phyloP scores from a whole-genome alignment of 2,888 invertebrate species.

The Gortyna flavago region DNA sequence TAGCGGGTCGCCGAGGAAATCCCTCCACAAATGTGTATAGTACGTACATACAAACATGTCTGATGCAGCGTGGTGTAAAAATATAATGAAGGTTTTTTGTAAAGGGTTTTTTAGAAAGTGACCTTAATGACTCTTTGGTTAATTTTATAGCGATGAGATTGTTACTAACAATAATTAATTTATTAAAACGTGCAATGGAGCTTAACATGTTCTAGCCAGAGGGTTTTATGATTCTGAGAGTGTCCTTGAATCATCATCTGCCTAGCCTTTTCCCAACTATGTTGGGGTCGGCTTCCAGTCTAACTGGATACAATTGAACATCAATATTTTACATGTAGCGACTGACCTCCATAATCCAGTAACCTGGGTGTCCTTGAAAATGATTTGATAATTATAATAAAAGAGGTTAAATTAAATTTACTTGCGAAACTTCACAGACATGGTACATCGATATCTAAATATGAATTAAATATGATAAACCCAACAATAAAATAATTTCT shows the following conservation, averaged over 20 bases:
- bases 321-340: neutral
- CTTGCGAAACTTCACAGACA: neutral
- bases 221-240: neutral
- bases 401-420: neutral
- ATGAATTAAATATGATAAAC: no score
- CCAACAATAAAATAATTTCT: neutral
- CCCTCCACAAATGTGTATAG: conserved; percentile 30
- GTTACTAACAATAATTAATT: neutral
- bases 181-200: neutral
- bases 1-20: conserved; percentile 54
- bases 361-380: neutral
- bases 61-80: neutral
- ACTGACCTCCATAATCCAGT: neutral
- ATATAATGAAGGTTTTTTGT: conserved; percentile 1
- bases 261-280: neutral
- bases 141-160: no score
- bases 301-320: neutral
- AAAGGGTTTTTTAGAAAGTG: neutral
- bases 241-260: neutral
- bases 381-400: neutral
- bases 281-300: neutral
- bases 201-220: neutral
- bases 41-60: neutral
- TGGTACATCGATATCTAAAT: neutral
- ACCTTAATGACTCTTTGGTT: neutral